Conservation (phyloP, 1,140 invertebrate genomes). For the Tetraneura akinire region DNA sequence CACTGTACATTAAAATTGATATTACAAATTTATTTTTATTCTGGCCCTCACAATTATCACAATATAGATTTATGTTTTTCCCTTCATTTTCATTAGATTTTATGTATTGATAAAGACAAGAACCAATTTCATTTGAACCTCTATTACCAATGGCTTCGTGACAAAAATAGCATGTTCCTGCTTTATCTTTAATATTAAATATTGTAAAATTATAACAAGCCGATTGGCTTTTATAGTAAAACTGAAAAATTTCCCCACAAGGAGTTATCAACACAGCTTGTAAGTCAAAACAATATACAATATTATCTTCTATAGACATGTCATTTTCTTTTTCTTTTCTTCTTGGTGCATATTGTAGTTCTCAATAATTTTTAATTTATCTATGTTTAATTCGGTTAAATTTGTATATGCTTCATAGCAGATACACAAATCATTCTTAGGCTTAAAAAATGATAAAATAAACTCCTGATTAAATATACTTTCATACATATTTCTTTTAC, state of each 20-base stretch:
- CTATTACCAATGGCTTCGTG: slow-evolving; percentile 44
- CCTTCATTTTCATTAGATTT: slow-evolving; percentile 7
- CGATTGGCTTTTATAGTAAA: neutral
- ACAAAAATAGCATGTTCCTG: slow-evolving; percentile 48
- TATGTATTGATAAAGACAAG: slow-evolving; percentile 42
- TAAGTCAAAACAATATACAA: neutral
- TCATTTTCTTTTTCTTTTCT: neutral
- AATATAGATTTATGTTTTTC: neutral
- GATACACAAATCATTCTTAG: neutral
- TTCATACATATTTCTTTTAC: neutral
- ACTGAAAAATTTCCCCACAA: neutral
- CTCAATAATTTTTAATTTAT: neutral
- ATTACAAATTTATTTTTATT: slow-evolving; percentile 32
- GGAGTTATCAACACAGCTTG: neutral
- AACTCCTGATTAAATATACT: neutral
- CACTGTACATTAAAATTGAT: too few relatives aligned
- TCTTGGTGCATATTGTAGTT: neutral
- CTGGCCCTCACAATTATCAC: slow-evolving; percentile 3
- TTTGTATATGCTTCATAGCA: neutral
- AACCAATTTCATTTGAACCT: slow-evolving; percentile 52
- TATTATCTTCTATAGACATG: neutral
- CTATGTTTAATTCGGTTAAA: neutral
- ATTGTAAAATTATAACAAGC: slow-evolving; percentile 17
- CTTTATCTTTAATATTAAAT: slow-evolving; percentile 45
- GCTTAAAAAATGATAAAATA: neutral